Evolutionary conservation across 2,113 vertebrate species (phyloP).

Genomic region (Vulpes ferrilata): DNA sequence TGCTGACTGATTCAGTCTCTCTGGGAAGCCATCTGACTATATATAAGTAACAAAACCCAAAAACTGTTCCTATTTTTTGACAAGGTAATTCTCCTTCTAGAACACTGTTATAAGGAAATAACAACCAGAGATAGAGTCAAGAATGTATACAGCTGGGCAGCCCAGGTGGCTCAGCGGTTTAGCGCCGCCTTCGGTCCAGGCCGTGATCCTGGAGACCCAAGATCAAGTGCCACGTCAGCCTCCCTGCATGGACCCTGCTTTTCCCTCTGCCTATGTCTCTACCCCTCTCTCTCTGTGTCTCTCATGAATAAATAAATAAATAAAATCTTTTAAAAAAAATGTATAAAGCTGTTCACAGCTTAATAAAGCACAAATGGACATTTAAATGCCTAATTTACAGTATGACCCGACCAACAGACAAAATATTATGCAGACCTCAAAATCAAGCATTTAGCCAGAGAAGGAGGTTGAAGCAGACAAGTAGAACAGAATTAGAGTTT

Average conservation of each 20-base stretch:
- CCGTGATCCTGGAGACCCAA: no score
- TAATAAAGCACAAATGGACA: slow-evolving; percentile 15
- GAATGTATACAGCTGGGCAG: no score
- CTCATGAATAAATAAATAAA: no score
- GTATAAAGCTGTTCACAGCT: slow-evolving; percentile 19
- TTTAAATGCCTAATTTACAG: slow-evolving; percentile 39
- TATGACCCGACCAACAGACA: neutral
- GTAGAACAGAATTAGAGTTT: neutral
- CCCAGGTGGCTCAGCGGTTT: no score
- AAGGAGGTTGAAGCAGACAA: neutral
- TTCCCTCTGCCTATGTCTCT: no score
- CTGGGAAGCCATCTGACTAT: neutral
- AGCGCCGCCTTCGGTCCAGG: no score
- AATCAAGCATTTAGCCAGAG: slow-evolving; percentile 13
- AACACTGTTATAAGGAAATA: neutral
- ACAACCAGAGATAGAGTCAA: neutral
- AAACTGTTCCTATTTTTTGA: neutral
- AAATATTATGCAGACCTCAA: slow-evolving; percentile 27
- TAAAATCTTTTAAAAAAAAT: neutral
- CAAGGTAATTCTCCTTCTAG: neutral
- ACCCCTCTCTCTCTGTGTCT: no score
- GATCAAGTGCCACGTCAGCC: no score
- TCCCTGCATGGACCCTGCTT: no score
- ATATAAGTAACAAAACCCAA: neutral
- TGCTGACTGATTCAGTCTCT: neutral